Conservation (phyloP, 2,888 invertebrate genomes). For the Ommatoiulus sabulosus region DNA sequence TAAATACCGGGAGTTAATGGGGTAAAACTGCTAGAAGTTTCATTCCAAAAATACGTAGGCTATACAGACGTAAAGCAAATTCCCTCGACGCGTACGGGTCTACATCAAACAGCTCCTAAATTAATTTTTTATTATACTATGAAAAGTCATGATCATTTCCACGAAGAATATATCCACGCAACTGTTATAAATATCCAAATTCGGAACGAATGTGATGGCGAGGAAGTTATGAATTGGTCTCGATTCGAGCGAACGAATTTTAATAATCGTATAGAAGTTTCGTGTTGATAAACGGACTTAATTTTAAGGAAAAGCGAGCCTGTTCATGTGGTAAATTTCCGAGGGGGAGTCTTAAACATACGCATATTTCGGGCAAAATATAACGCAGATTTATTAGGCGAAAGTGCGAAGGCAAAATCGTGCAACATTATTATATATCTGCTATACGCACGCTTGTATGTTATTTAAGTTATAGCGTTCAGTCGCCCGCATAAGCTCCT, state of each 20-base stretch:
- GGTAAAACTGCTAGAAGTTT: not conserved
- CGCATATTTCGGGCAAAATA: not conserved
- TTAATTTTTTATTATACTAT: conserved; percentile 38
- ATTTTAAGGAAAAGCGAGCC: not conserved
- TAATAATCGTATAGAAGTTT: not conserved
- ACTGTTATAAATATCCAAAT: not conserved
- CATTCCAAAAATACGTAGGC: not conserved
- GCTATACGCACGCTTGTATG: not conserved
- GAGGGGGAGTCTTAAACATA: conserved; percentile 5
- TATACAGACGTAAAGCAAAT: not conserved
- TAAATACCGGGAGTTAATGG: not conserved
- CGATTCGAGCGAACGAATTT: not conserved
- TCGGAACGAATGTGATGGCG: not conserved
- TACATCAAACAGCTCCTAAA: not conserved
- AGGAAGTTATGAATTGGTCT: not conserved
- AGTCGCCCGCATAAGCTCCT: conserved; percentile 39
- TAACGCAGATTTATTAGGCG: not conserved
- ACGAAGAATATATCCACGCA: not conserved
- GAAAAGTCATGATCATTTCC: conserved; percentile 32
- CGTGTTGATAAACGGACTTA: not conserved
- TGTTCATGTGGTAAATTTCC: conserved; percentile 27
- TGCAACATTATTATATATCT: not conserved
- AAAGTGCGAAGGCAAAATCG: not conserved
- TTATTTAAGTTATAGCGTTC: conserved; percentile 23
- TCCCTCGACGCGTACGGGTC: not conserved